Evolutionary conservation across 2,888 invertebrate genomes (phyloP).

Genomic region (Noctua fimbriata): DNA sequence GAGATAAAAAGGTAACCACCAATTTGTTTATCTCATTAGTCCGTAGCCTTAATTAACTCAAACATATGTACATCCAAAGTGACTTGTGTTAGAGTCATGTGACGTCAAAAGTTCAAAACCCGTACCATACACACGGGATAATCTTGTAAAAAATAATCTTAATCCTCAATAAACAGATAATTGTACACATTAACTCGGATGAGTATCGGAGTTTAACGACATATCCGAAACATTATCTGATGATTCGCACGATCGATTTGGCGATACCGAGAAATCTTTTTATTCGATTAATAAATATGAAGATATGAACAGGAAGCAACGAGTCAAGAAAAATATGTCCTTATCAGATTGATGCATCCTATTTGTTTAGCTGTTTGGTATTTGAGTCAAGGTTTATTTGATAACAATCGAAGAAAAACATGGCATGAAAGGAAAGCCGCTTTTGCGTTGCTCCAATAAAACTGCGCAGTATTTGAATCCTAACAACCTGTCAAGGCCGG

Average conservation of each 20-base stretch:
- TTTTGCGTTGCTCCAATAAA: neutral
- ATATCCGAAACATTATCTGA: conserved; percentile 45
- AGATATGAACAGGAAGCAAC: conserved; percentile 48
- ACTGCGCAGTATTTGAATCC: neutral
- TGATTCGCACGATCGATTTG: conserved; percentile 39
- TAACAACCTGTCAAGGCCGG: neutral
- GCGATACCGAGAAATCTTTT: conserved; percentile 50
- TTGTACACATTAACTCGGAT: conserved; percentile 40
- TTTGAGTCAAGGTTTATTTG: conserved; percentile 27
- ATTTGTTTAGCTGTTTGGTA: conserved; percentile 11
- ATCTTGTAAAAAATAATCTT: conserved; percentile 32
- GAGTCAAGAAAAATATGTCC: conserved; percentile 12
- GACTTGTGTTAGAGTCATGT: neutral
- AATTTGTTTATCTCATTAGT: conserved; percentile 10
- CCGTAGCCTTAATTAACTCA: conserved; percentile 2
- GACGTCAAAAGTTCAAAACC: conserved; percentile 36
- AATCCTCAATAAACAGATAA: conserved; percentile 42
- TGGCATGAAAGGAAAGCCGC: conserved; percentile 14
- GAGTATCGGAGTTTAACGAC: conserved; percentile 38
- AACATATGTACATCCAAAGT: neutral
- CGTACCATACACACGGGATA: conserved; percentile 15
- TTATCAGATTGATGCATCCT: conserved; percentile 35
- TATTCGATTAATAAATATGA: conserved; percentile 24
- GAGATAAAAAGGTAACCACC: neutral
- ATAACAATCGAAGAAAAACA: conserved; percentile 9